phyloP scores from a whole-genome alignment of 2,888 invertebrate genomes.

The Lacanobia oleracea region DNA sequence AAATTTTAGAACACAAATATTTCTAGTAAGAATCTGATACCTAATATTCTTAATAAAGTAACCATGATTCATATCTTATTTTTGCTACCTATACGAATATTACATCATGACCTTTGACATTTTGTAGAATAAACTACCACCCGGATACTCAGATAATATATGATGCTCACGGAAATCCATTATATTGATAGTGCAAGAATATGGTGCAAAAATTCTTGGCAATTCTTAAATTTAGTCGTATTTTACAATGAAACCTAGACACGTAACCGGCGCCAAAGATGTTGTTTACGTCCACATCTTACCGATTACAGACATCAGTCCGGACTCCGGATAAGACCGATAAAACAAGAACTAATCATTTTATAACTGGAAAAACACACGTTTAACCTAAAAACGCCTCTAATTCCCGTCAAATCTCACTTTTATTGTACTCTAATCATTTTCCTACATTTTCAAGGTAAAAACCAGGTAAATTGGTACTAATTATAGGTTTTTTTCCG shows the following conservation, averaged over 20 bases:
- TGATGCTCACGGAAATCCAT: background rate
- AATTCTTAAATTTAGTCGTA: too few relatives aligned
- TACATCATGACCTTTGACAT: background rate
- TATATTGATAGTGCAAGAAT: background rate
- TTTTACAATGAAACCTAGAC: background rate
- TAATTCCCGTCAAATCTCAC: slow-evolving; percentile 4
- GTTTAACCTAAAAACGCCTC: slow-evolving; percentile 25
- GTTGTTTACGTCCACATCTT: slow-evolving; percentile 2
- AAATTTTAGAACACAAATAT: background rate
- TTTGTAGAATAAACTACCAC: background rate
- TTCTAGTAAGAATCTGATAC: background rate
- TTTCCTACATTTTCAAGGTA: slow-evolving; percentile 28
- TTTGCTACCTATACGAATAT: background rate
- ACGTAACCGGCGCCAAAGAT: background rate
- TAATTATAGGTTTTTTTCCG: slow-evolving; percentile 37
- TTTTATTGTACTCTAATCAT: slow-evolving; percentile 23
- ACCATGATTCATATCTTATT: background rate
- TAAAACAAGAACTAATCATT: background rate
- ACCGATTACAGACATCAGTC: background rate
- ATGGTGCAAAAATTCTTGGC: background rate
- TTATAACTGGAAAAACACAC: slow-evolving; percentile 1
- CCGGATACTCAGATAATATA: background rate
- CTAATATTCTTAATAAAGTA: background rate
- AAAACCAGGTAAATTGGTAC: slow-evolving; percentile 25
- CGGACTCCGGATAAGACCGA: background rate